Evolutionary conservation across 2,797 vertebrate genomes (phyloP), one percentile per base, ranked within the genome.

Genomic region (Gallinago stenura): DNA sequence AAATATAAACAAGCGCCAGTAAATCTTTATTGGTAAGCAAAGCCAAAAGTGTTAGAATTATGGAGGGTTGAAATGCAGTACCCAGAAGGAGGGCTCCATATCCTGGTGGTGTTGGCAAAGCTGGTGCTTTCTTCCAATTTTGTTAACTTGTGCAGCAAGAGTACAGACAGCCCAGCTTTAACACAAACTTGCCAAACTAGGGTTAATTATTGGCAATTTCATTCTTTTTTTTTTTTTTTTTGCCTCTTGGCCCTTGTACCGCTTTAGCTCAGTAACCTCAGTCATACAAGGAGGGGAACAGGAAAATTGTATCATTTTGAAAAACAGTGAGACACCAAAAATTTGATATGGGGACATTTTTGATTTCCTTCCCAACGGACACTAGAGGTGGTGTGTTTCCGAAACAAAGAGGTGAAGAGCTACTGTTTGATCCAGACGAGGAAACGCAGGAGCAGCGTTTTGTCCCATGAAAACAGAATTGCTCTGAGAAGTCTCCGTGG

Each of bases 11-110:
- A 91, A 88, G 69, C 2, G 9, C 61, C 76, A 86, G 65, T 83
- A 93, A 83, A 72, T 86, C 87, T 39, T 83, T 68, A 41, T 22
- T 71, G 43, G 72, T 93, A 91, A 91, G 94, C 57, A 86, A 90
- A 91, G 57, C 87, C 79, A 72, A 89, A 86, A 69, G 61, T 50
- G 43, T 37, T 73, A 62, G 83, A 65, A 82, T 83, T 66, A 10
- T 2, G 41, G 82, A 62, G 33, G 66, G 26, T 7, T 65, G 89
- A 83, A 80, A 70, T 31, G 43, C 13, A 50, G 60, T 54, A 35
- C 88, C 80, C 58, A 72, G 48, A 10, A 90, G 57, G 33, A 81
- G 26, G 4, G 22, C 18, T 69, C 28, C 2, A 4, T 37, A n/a
- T 88, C 61, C 81, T 45, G 54, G 21, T 43, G 39, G 33, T 66